A percentile compares a stretch with the other conserved stretches of the same genome.
Conservation (phyloP, 2,888 invertebrate genomes). For the Rhaphigaster nebulosa region DNA sequence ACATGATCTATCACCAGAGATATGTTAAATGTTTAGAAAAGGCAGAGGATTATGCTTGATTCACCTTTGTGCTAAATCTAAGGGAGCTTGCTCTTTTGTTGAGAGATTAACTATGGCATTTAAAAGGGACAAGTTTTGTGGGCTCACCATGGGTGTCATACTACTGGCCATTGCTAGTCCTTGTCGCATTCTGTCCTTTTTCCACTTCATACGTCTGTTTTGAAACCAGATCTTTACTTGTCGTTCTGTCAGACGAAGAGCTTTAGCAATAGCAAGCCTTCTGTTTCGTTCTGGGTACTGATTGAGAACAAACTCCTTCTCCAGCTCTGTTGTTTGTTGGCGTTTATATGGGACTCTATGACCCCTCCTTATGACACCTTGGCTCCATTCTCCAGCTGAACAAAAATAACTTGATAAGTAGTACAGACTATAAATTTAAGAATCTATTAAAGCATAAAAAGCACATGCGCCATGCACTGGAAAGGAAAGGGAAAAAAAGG, state of each 20-base stretch:
- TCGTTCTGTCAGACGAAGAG: conserved; percentile 64
- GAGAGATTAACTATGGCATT: conserved; percentile 64
- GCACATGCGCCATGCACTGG: conserved; percentile 58
- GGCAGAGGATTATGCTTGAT: conserved; percentile 23
- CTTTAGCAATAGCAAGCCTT: conserved; percentile 65
- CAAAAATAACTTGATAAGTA: conserved; percentile 50
- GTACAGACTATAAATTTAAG: conserved; percentile 25
- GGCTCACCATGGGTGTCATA: conserved; percentile 60
- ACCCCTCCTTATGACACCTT: conserved; percentile 63
- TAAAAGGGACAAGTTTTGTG: conserved; percentile 62
- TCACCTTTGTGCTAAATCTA: conserved; percentile 63
- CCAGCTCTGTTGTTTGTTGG: conserved; percentile 65
- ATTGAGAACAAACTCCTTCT: conserved; percentile 65
- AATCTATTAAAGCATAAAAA: conserved; percentile 48
- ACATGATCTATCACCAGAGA: conserved; percentile 47
- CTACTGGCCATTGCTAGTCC: conserved; percentile 62
- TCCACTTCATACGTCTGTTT: conserved; percentile 66
- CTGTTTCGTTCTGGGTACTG: conserved; percentile 65
- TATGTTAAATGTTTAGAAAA: conserved; percentile 28
- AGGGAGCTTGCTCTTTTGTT: conserved; percentile 63
- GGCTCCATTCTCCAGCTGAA: conserved; percentile 62
- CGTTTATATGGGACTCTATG: conserved; percentile 65
- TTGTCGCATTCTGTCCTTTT: conserved; percentile 64
- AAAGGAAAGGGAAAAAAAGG: conserved; percentile 35
- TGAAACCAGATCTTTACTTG: conserved; percentile 67